Evolutionary conservation across 2,888 invertebrate genomes (phyloP).

Genomic region (Dorcus parallelipipedus): DNA sequence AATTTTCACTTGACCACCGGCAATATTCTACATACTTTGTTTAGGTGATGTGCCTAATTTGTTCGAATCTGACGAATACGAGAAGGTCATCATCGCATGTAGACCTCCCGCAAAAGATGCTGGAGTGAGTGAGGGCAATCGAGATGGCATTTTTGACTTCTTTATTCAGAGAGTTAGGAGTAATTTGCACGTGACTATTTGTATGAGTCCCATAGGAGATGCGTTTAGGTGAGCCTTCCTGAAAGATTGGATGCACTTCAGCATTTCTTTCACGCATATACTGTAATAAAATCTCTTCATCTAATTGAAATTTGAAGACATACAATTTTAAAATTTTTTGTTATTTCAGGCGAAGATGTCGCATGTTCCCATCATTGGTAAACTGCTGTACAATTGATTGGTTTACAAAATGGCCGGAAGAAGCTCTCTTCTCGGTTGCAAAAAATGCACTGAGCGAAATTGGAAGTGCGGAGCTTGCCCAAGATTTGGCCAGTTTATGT

Average conservation of each 20-base stretch:
- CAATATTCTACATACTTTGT: neutral
- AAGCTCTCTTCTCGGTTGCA: conserved; percentile 82
- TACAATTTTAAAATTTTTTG: neutral
- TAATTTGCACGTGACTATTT: conserved; percentile 81
- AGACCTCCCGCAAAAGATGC: conserved; percentile 67
- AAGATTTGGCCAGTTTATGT: conserved; percentile 61
- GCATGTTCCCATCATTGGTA: conserved; percentile 92
- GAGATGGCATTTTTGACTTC: conserved; percentile 81
- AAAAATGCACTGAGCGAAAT: conserved; percentile 64
- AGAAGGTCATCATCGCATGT: conserved; percentile 74
- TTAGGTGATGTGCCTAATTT: conserved; percentile 85
- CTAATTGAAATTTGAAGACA: no score
- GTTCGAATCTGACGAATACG: conserved; percentile 83
- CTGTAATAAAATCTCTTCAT: no score
- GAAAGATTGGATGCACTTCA: no score
- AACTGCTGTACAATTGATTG: conserved; percentile 95
- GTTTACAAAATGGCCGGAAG: conserved; percentile 90
- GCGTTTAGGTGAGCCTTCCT: conserved; percentile 64
- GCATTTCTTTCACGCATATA: no score
- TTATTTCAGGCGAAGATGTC: conserved; percentile 66
- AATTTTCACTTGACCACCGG: neutral
- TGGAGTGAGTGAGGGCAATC: conserved; percentile 62
- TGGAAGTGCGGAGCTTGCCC: conserved; percentile 51
- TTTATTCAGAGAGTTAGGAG: conserved; percentile 80
- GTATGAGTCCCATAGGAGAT: conserved; percentile 89